Evolutionary conservation across 2,888 invertebrate genomes (phyloP), one percentile per base, ranked within the genome.

Genomic region (Agonum fuliginosum): DNA sequence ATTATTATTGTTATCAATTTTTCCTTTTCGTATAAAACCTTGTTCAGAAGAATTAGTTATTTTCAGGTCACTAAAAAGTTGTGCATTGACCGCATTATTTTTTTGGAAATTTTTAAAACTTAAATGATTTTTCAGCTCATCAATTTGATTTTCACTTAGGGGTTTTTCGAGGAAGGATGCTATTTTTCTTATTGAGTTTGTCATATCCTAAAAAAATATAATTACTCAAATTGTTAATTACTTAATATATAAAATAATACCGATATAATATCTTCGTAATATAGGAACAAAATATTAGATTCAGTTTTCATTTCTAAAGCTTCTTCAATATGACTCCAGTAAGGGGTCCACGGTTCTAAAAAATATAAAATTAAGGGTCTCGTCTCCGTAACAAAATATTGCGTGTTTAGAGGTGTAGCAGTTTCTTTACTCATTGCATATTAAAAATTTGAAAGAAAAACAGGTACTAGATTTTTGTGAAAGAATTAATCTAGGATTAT

Each of bases 71-170:
- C 88, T 89, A 83, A 93, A 88, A 65, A 91, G 89, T 78, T 92
- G 90, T 67, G 89, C 90, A 84, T 97, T 97, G 0, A 96, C 93
- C 3, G 93, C 92, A 62, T 91, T 90, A 87, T 97, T 97, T 10
- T 91, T 89, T 80, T 93, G 93, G 87, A 98, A 97, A 84, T 91
- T 94, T 6, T 93, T 90, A 79, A 98, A 95, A 82, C 91, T 90
- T 78, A 97, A 90, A 84, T 97, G 95, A 4, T 93, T 86, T 6
- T 90, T 89, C 1, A 97, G 87, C 17, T 87, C 86, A 0, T 87
- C 83, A 0, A 95, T 84, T 83, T 95, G 89, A 17, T 90, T 89
- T 0, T 88, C 86, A 0, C 87, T 88, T 78, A 91, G 89, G 0
- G 85, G 82, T 83, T 92, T 92, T 46, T 87, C 88, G 34, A 94